Evolutionary conservation across 2,888 invertebrate genomes (phyloP), one percentile per base, ranked within the genome.

Genomic region (Eilema caniola): DNA sequence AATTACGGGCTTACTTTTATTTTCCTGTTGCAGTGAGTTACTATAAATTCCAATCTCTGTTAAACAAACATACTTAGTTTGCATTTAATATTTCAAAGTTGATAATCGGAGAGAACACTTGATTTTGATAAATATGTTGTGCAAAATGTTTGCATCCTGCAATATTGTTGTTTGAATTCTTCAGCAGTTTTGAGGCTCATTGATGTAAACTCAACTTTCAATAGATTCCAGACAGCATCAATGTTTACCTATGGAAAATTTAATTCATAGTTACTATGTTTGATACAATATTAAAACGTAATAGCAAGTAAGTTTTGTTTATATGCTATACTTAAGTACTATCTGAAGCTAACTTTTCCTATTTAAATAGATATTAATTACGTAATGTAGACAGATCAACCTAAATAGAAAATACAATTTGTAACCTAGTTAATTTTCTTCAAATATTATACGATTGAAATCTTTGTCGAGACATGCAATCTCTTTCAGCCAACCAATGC

Each of bases 201-300:
- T 71, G 71, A 69, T 75, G 76, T 75, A 80, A 76, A 67, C 71
- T 72, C 33, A 70, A 65, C 70, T 66, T 63, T 71, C 47, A 69
- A 78, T 73, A 67, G 64, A 69, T 62, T 65, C 68, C 65, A 74
- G 74, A 66, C 76, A 66, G 65, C 69, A 62, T 70, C 67, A 68
- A 68, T 62, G 57, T 53, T 68, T 59, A 64, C 53, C 68, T 70
- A 68, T 11, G 20, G 47, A 47, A 63, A 79, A 80, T 64, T 75
- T 79, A 63, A 72, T 69, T 74, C 33, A 11, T 61, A 71, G 61
- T 63, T 61, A 53, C 37, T 64, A 74, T 72, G 67, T 31, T 69
- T 53, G 8, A 28, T 59, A 68, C 23, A 41, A 62, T 8, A 16
- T 57, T 63, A n/a, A 62, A 68, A n/a, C 0, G n/a, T 10, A 20